A percentile compares a stretch with the other conserved stretches of the same genome.
These are phyloP conservation scores for Sakesphorus luctuosus DNA, from an alignment of 2,113 vertebrate species.

Conservation along the genomic window DNA sequence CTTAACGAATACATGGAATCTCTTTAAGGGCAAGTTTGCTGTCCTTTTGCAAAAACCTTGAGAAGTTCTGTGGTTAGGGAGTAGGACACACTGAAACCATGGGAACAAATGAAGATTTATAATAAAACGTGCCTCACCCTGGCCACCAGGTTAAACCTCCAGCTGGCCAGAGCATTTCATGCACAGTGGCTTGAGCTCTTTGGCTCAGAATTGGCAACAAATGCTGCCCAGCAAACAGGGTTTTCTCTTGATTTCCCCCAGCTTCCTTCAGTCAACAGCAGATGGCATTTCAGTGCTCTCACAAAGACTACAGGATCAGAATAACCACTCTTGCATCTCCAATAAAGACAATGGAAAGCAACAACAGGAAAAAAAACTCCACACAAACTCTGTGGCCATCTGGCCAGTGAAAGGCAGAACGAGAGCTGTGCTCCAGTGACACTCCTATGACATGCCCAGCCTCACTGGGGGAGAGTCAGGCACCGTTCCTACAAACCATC, in stretches of 20 bases:
- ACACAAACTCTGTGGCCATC: slow-evolving; percentile 30
- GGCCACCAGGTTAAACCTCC: neutral
- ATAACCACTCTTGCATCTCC: slow-evolving; percentile 23
- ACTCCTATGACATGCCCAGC: neutral
- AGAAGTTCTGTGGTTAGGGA: neutral
- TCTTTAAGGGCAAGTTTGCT: neutral
- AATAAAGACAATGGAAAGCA: slow-evolving; percentile 10
- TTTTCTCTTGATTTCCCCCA: neutral
- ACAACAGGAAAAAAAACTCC: neutral
- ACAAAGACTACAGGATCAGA: slow-evolving; percentile 19
- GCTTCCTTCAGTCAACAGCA: slow-evolving; percentile 24
- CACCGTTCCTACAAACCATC: neutral
- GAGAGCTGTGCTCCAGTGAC: neutral
- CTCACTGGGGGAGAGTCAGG: neutral
- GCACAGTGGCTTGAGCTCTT: neutral
- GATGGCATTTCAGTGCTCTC: slow-evolving; percentile 41
- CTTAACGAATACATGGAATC: neutral
- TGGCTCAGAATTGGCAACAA: neutral
- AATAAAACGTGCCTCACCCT: neutral
- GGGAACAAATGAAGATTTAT: neutral
- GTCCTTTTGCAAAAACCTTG: neutral
- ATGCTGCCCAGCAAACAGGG: neutral
- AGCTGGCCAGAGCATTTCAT: neutral
- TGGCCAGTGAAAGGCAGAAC: slow-evolving; percentile 17
- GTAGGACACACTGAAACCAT: neutral